These are phyloP conservation scores for Danio tinwini DNA, from an alignment of 2,797 vertebrate genomes.

Conservation along the genomic window DNA sequence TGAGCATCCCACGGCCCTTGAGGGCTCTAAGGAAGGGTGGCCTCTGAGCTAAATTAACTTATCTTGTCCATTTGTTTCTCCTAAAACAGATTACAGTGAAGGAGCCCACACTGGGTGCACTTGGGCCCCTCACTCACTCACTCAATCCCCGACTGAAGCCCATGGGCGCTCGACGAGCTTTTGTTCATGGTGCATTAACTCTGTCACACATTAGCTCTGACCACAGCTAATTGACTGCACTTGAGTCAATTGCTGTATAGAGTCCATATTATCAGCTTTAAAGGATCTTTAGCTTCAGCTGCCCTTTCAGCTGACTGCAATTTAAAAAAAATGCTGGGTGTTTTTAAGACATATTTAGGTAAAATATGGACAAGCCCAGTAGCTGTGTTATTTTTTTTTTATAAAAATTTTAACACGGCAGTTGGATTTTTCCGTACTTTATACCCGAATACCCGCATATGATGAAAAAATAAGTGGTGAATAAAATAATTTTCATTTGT, in stretches of 20 bases:
- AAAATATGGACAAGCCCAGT: no score
- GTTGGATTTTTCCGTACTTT: no score
- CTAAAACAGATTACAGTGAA: conserved; percentile 78
- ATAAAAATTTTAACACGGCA: no score
- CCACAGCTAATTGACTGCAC: conserved; percentile 80
- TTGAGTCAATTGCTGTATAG: conserved; percentile 82
- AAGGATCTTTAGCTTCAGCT: conserved; percentile 68
- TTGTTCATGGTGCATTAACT: conserved; percentile 67
- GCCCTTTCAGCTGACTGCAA: neutral
- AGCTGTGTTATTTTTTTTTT: no score
- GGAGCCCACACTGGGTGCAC: conserved; percentile 74
- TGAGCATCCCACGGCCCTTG: conserved; percentile 67
- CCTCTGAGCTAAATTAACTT: conserved; percentile 71
- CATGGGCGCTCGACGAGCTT: conserved; percentile 70
- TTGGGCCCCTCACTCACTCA: conserved; percentile 48
- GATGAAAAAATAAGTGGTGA: no score
- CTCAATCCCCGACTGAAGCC: conserved; percentile 33
- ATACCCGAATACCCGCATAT: no score
- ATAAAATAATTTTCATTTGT: no score
- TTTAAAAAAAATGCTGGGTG: neutral
- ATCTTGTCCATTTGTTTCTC: conserved; percentile 76
- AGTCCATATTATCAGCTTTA: conserved; percentile 71
- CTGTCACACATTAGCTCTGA: conserved; percentile 82
- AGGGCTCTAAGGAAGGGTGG: conserved; percentile 71
- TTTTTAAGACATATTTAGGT: neutral